Conservation (phyloP, 2,888 invertebrate genomes). For the Helicoverpa assulta region DNA sequence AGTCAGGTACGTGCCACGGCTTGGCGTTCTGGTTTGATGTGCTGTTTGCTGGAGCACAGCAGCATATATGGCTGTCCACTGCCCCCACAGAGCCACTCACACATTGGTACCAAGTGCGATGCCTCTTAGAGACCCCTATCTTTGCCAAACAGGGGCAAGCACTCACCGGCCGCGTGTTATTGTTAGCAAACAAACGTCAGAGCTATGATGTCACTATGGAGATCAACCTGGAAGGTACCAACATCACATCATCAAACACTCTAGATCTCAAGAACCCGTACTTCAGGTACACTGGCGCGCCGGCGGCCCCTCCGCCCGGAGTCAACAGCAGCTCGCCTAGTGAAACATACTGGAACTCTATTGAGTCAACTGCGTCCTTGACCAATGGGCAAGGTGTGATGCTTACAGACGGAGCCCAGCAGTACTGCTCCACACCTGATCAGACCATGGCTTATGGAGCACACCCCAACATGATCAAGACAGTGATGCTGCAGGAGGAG, state of each 20-base stretch:
- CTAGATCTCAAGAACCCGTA: slow-evolving; percentile 99
- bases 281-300: slow-evolving; percentile 98
- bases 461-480: slow-evolving; percentile 87
- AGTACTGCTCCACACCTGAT: slow-evolving; percentile 84
- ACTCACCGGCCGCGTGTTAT: slow-evolving; percentile 95
- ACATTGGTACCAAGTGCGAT: slow-evolving; percentile 99
- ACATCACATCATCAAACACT: slow-evolving; percentile 96
- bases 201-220: slow-evolving; percentile 99
- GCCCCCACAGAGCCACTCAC: slow-evolving; percentile 99
- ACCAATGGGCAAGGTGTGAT: slow-evolving; percentile 86
- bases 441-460: slow-evolving; percentile 81
- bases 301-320: slow-evolving; percentile 97
- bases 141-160: slow-evolving; percentile 98
- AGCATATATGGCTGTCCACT: slow-evolving; percentile 99
- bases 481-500: slow-evolving; percentile 89
- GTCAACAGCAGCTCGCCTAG: slow-evolving; percentile 97
- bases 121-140: slow-evolving; percentile 97
- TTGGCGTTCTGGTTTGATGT: slow-evolving; percentile 99
- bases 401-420: slow-evolving; percentile 82
- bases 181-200: slow-evolving; percentile 98
- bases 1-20: slow-evolving; percentile 98
- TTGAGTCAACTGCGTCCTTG: slow-evolving; percentile 92
- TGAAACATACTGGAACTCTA: slow-evolving; percentile 96
- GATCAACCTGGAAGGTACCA: slow-evolving; percentile 96
- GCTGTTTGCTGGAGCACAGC: slow-evolving; percentile 96